Evolutionary conservation across 2,888 invertebrate genomes (phyloP), one percentile per base, ranked within the genome.

Genomic region (Cryptops parisi): DNA sequence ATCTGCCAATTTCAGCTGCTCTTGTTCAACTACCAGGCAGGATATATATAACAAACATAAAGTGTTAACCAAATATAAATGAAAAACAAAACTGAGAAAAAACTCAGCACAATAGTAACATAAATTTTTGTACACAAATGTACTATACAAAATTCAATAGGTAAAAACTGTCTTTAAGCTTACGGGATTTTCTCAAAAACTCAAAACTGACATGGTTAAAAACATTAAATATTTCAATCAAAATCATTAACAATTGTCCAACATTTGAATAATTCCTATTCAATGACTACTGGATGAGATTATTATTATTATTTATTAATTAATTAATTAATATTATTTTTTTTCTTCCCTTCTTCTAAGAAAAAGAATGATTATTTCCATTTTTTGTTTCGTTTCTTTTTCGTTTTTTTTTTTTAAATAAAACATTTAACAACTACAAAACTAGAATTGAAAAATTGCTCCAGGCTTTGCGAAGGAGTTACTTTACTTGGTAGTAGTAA

Each of bases 1-100:
- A n/a, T 41, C 43, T 41, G 43, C 43, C 17, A 41, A 21, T 19
- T 50, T 50, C 50, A 50, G 50, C 50, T 50, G 50, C 50, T 50
- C 50, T 50, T 46, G 46, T 24, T 23, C 5, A 22, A 23, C 19
- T 22, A 19, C 46, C 46, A 46, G 46, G 46, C 46, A 46, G 46
- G 46, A 46, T 46, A 17, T 15, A n/a, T n/a, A 33, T 33, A 33
- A 33, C 33, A 6, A 33, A 33, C 33, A 33, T 9, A 33, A 33
- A 33, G 15, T 9, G 33, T 33, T 33, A 6, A 33, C 6, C 33
- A 33, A 46, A 46, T 9, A 46, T n/a, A 22, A 19, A 46, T 9
- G 24, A 46, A 4, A 46, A 23, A n/a, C 46, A 46, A 23, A 5
- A 46, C 19, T 6, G 15, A 9, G 4, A 6, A 46, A 46, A 46